A percentile compares a stretch with the other conserved stretches of the same genome.
These are phyloP conservation scores for Syritta pipiens DNA, from an alignment of 2,888 invertebrate genomes.

Conservation along the genomic window DNA sequence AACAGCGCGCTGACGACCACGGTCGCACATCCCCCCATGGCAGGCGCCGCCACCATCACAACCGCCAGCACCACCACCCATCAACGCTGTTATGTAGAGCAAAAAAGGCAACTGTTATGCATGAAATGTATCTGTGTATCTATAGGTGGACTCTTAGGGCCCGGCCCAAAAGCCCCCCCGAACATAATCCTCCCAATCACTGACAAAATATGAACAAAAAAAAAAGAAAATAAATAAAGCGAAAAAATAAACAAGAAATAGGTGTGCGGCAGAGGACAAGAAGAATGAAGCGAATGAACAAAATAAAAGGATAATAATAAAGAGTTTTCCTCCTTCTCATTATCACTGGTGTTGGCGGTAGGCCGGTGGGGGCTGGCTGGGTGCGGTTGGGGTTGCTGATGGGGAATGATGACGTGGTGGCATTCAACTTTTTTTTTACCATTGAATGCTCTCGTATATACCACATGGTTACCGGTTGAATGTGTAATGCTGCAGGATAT, in stretches of 20 bases:
- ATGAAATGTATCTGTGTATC: conserved; percentile 57
- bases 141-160: conserved; percentile 40
- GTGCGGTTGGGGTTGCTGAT: conserved; percentile 5
- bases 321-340: conserved; percentile 50
- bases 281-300: conserved; percentile 54
- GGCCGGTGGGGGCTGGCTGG: background rate
- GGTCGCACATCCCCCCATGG: conserved; percentile 5
- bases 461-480: conserved; percentile 52
- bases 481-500: conserved; percentile 25
- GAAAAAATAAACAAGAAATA: conserved; percentile 42
- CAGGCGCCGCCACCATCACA: conserved; percentile 25
- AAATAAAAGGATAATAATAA: conserved; percentile 60
- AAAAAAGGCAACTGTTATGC: conserved; percentile 63
- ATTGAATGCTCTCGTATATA: conserved; percentile 12
- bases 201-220: conserved; percentile 34
- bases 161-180: conserved; percentile 15
- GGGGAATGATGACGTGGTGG: conserved; percentile 37
- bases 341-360: conserved; percentile 23
- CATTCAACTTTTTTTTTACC: conserved; percentile 51
- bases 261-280: conserved; percentile 37
- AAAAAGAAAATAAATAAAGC: conserved; percentile 29
- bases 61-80: background rate
- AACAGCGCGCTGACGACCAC: conserved; percentile 11
- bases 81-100: conserved; percentile 44
- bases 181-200: conserved; percentile 43